These are phyloP conservation scores for Noctua janthina DNA, from an alignment of 2,888 invertebrate genomes.

Conservation along the genomic window DNA sequence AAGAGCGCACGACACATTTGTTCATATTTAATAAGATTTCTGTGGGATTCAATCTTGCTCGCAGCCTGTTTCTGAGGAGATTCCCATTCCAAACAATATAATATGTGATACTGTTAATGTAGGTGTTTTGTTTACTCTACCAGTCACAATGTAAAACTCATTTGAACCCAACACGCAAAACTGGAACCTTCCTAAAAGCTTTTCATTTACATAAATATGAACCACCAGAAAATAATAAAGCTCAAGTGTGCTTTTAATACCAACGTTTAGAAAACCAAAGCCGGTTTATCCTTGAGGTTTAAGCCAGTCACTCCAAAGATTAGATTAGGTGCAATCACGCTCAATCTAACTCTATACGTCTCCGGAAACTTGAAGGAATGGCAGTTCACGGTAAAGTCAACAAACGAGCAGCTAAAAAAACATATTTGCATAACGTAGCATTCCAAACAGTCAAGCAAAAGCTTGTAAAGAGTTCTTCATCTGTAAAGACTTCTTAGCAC, in stretches of 20 bases:
- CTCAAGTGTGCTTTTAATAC: conserved; percentile 15
- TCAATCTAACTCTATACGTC: conserved; percentile 30
- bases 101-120: neutral
- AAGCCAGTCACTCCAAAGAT: conserved; percentile 41
- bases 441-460: neutral
- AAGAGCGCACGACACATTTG: neutral
- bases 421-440: neutral
- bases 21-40: neutral
- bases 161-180: conserved; percentile 16
- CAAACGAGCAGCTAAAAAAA: neutral
- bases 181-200: conserved; percentile 28
- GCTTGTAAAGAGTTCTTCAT: neutral
- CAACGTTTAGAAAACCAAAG: conserved; percentile 38
- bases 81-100: neutral
- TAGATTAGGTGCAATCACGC: conserved; percentile 53
- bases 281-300: conserved; percentile 37
- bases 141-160: neutral
- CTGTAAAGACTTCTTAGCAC: neutral
- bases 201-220: conserved; percentile 28
- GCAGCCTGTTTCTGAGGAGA: neutral
- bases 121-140: neutral
- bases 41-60: neutral
- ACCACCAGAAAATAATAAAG: conserved; percentile 22
- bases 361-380: conserved; percentile 22
- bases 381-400: conserved; percentile 1